Percentiles rank a stretch among this genome's conserved stretches.
phyloP scores from a whole-genome alignment of 2,888 invertebrate genomes.

The Muschampia plurimacula region DNA sequence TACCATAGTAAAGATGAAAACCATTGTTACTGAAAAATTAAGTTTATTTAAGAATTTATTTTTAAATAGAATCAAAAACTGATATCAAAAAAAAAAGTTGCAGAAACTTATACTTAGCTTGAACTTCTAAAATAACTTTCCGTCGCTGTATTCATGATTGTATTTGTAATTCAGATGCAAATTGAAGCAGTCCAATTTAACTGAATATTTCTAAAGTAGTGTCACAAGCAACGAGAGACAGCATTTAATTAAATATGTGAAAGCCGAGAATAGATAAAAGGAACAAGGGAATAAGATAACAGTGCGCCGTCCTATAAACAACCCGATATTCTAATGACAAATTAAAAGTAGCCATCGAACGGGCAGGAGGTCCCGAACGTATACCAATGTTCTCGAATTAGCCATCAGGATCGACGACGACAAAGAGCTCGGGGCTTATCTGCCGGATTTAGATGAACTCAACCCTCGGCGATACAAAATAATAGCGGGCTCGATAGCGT shows the following conservation, averaged over 20 bases:
- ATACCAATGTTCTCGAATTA: conserved; percentile 65
- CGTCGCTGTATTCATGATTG: conserved; percentile 49
- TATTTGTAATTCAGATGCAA: conserved; percentile 64
- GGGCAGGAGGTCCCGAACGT: conserved; percentile 48
- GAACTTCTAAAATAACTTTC: conserved; percentile 18
- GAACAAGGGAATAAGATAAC: conserved; percentile 58
- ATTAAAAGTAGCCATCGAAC: conserved; percentile 62
- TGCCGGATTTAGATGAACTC: conserved; percentile 82
- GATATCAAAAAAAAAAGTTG: not conserved
- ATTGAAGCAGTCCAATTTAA: conserved; percentile 58
- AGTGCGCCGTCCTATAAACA: conserved; percentile 61
- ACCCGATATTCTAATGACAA: conserved; percentile 71
- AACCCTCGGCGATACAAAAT: conserved; percentile 83
- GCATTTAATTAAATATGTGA: conserved; percentile 69
- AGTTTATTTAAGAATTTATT: no score
- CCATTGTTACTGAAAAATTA: no score
- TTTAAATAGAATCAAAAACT: not conserved
- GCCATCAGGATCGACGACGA: conserved; percentile 74
- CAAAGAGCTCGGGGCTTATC: conserved; percentile 82
- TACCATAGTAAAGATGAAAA: no score
- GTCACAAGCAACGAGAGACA: conserved; percentile 52
- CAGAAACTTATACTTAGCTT: not conserved
- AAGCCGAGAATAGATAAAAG: conserved; percentile 56
- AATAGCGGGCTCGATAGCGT: conserved; percentile 83
- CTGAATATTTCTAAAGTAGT: conserved; percentile 63